Percentiles rank a stretch among this genome's conserved stretches.
Evolutionary conservation across 2,797 vertebrate genomes (phyloP).

Genomic region (Psittacula derbiana): DNA sequence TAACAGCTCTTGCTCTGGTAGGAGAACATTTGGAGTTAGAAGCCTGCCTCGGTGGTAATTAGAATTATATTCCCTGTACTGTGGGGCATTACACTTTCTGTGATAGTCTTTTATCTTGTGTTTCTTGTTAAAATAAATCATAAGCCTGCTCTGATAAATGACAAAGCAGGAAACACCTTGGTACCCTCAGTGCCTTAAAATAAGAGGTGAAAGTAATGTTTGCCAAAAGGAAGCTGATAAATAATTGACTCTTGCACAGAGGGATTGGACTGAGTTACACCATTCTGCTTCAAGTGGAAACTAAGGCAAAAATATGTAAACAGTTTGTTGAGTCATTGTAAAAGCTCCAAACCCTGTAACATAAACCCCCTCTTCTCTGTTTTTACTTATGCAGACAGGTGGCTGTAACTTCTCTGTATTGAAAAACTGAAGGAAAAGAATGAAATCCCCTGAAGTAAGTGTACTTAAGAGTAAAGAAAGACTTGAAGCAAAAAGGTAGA

Average conservation of each 20-base stretch:
- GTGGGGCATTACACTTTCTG: neutral
- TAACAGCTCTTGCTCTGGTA: neutral
- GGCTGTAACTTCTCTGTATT: neutral
- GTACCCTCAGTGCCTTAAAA: conserved; percentile 40
- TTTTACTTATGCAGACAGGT: neutral
- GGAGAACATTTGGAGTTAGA: neutral
- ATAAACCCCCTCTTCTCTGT: neutral
- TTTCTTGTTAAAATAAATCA: conserved; percentile 57
- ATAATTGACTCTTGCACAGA: conserved; percentile 10
- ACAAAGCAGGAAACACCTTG: conserved; percentile 65
- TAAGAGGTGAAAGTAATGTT: conserved; percentile 39
- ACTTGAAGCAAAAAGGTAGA: neutral
- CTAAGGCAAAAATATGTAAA: conserved; percentile 10
- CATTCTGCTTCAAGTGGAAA: conserved; percentile 31
- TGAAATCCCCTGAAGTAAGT: neutral
- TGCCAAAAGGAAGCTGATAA: conserved; percentile 63
- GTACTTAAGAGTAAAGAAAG: neutral
- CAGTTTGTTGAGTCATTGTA: neutral
- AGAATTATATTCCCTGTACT: neutral
- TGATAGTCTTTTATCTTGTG: conserved; percentile 29
- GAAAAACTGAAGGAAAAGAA: neutral
- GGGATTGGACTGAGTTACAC: neutral
- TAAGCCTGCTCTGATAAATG: conserved; percentile 59
- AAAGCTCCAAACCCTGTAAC: neutral
- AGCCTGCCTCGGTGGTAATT: neutral